Evolutionary conservation across 2,113 vertebrate genomes (phyloP).

Genomic region (Vulpes ferrilata): DNA sequence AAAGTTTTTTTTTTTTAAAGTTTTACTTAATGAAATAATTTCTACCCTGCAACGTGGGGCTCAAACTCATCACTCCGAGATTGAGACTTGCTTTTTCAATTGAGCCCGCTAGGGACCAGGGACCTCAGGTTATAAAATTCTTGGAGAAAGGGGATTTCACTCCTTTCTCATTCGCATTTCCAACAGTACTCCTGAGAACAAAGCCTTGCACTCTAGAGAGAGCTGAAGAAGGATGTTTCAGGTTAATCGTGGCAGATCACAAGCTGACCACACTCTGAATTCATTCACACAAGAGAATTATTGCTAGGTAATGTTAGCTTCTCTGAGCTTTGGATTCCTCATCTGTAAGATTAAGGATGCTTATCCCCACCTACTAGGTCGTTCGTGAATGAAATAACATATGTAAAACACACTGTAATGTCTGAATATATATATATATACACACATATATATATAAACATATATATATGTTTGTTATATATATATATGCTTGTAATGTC

Average conservation of each 20-base stretch:
- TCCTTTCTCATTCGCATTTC: not conserved
- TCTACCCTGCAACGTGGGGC: not conserved
- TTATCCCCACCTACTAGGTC: not conserved
- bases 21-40: not conserved
- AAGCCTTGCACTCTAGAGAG: not conserved
- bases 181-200: not conserved
- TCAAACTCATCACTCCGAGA: not conserved
- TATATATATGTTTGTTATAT: no score
- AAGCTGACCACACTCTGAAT: not conserved
- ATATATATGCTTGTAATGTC: no score
- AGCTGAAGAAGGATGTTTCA: not conserved
- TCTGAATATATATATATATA: not conserved
- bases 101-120: not conserved
- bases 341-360: not conserved
- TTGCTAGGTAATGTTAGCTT: not conserved
- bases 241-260: not conserved
- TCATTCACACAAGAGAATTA: not conserved
- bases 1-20: not conserved
- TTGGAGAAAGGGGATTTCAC: not conserved
- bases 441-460: no score
- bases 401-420: not conserved
- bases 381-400: not conserved
- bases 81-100: not conserved
- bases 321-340: conserved; percentile 3
- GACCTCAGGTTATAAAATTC: not conserved